Evolutionary conservation across 2,797 vertebrate species (phyloP).

Genomic region (Graptemys geographica): DNA sequence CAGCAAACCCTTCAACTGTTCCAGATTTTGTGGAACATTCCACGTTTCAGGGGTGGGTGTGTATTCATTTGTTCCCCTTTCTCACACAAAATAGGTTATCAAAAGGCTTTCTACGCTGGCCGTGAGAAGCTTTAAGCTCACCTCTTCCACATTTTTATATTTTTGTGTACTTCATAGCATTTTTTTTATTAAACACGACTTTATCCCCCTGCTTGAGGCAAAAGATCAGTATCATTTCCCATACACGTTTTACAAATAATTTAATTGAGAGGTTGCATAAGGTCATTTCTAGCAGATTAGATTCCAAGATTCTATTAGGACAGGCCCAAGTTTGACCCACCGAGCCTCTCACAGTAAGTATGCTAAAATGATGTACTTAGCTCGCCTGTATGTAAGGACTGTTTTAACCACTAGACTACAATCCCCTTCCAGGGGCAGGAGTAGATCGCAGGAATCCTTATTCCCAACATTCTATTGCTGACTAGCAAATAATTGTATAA

Average conservation of each 20-base stretch:
- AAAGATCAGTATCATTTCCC: not conserved
- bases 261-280: not conserved
- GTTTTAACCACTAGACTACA: too few species aligned
- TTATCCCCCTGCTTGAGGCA: not conserved
- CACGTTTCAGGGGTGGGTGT: too few species aligned
- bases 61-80: too few species aligned
- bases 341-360: not conserved
- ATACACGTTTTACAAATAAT: not conserved
- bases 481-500: rapidly evolving
- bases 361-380: not conserved
- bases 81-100: too few species aligned
- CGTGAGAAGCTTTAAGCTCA: not conserved
- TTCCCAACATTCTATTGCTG: not conserved
- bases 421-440: too few species aligned
- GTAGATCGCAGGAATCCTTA: not conserved
- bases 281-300: not conserved
- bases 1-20: too few species aligned
- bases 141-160: not conserved
- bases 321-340: not conserved
- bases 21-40: too few species aligned
- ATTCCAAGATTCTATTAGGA: not conserved
- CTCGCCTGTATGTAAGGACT: not conserved
- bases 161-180: not conserved
- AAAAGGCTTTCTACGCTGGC: too few species aligned
- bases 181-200: not conserved